Evolutionary conservation across 2,888 invertebrate species (phyloP).

Genomic region (Boloria selene): DNA sequence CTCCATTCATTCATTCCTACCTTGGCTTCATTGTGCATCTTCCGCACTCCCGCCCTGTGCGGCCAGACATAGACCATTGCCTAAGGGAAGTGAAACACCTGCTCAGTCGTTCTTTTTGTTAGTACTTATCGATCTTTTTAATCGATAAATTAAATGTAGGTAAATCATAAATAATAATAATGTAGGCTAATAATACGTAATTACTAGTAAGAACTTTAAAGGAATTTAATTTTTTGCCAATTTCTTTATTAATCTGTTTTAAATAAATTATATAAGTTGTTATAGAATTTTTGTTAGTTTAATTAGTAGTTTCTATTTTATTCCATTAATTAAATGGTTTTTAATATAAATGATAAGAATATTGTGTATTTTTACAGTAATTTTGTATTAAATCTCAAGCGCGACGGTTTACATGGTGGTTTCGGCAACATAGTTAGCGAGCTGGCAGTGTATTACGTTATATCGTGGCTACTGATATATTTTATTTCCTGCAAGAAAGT

Average conservation of each 20-base stretch:
- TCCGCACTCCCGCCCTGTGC: conserved; percentile 64
- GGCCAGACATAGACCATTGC: conserved; percentile 65
- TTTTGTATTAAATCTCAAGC: conserved; percentile 64
- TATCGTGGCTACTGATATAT: conserved; percentile 70
- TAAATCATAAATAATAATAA: no score
- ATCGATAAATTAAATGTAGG: no score
- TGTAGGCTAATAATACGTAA: no score
- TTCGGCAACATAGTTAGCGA: conserved; percentile 68
- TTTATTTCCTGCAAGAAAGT: conserved; percentile 66
- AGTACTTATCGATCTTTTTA: conserved; percentile 45
- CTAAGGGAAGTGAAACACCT: conserved; percentile 62
- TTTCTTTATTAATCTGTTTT: no score
- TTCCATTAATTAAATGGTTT: not conserved
- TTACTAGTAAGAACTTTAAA: no score
- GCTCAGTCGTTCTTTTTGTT: conserved; percentile 72
- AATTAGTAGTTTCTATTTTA: no score
- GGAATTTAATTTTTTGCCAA: no score
- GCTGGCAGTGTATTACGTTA: conserved; percentile 60
- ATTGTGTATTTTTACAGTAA: conserved; percentile 55
- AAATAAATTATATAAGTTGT: no score
- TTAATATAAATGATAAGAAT: not conserved
- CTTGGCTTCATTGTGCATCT: conserved; percentile 76
- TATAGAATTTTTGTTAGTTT: no score
- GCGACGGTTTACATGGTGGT: conserved; percentile 61
- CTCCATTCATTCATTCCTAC: conserved; percentile 69